Conservation (phyloP, 2,888 invertebrate genomes). For the Andrena bicolor region DNA sequence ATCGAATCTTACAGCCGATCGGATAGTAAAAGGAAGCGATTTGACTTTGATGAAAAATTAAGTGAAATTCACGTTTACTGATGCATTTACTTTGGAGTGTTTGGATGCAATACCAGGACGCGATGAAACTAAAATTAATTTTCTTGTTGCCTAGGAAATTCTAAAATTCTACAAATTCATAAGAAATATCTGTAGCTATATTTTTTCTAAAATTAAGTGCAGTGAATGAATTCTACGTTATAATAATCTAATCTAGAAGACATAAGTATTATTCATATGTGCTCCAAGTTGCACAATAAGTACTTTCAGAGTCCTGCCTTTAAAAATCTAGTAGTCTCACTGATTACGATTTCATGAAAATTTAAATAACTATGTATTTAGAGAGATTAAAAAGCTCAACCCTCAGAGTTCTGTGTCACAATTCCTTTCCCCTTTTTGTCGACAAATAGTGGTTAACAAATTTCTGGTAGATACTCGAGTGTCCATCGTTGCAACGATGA, state of each 20-base stretch:
- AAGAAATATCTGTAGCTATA: too few relatives aligned
- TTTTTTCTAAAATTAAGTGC: too few relatives aligned
- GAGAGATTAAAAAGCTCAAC: background rate
- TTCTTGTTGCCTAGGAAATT: too few relatives aligned
- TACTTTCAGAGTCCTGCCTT: background rate
- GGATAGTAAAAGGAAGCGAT: conserved; percentile 13
- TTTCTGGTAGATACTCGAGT: background rate
- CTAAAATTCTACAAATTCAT: too few relatives aligned
- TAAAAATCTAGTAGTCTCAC: background rate
- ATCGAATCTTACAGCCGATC: background rate
- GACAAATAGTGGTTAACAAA: background rate
- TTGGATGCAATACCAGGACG: background rate
- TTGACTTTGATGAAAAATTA: background rate
- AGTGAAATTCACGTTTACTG: conserved; percentile 7
- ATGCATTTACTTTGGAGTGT: background rate
- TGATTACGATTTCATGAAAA: background rate
- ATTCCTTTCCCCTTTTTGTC: background rate
- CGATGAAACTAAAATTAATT: conserved; percentile 3
- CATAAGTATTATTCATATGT: too few relatives aligned
- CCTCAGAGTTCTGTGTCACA: background rate
- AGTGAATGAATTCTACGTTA: too few relatives aligned
- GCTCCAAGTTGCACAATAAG: background rate
- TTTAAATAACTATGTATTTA: background rate
- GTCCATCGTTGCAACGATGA: background rate
- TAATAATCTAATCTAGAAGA: too few relatives aligned